Base-by-base conservation (phyloP, 2,113 vertebrate genomes). In the Rousettus leschenaultii region DNA sequence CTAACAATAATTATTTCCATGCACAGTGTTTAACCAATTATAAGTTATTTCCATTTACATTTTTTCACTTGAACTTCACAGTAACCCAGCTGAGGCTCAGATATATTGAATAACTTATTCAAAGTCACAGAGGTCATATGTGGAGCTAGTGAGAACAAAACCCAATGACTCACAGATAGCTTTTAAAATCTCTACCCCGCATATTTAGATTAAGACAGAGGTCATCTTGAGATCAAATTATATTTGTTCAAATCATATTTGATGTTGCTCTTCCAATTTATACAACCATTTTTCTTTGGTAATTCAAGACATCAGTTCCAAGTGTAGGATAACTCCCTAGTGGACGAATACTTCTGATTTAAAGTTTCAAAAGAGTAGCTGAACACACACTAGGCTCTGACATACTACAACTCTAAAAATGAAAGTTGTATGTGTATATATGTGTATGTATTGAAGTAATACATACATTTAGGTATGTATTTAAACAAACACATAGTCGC, bases 321-420 rank as follows among this genome's bases (percentile, higher is more conserved):
- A 74, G 53, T 73, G 45, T 61, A 93, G n/a, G 21, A 87, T 65
- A 73, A 94, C 26, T 65, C 13, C 19, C 70, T 35, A 51, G 48
- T 74, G 26, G 38, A 77, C 38, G 86, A 73, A 59, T 66, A 86
- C 18, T 85, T 77, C 66, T 45, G 10, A 89, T 43, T 77, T 91
- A 93, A 40, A 85, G 30, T 83, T 96, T 95, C 38, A 86, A 63
- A 66, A 53, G 45, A 96, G 48, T 6, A 92, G 7, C 21, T 79
- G 51, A 89, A 22, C 3, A 70, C 7, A 26, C 21, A 68, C 21
- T 61, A 14, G 59, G 71, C 5, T 66, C 66, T 26, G n/a, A 45
- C 15, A n/a, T 24, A 21, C 5, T 70, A 15, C 38, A 92, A 80
- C 15, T 9, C 35, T 59, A 45, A 53, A 84, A 74, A 74, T n/a